phyloP scores from a whole-genome alignment of 2,888 invertebrate genomes.

The Steinernema scapterisci region DNA sequence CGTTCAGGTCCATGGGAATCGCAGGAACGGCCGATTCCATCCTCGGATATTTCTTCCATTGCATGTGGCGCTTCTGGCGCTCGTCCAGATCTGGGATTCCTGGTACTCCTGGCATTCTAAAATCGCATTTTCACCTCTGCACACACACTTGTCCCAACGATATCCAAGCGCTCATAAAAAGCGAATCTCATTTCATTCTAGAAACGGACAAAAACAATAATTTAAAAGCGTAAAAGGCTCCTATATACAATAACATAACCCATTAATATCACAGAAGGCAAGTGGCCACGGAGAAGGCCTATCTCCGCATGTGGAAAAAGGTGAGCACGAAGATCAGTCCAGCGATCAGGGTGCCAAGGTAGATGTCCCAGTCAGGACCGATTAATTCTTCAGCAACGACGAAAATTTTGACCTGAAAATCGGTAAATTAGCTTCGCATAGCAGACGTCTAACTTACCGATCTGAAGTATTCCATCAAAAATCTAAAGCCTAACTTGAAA shows the following conservation, averaged over 20 bases:
- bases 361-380: constrained; percentile 11
- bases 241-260: constrained; percentile 17
- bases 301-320: constrained; percentile 24
- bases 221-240: not conserved
- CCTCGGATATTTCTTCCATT: constrained; percentile 26
- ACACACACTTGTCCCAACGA: not conserved
- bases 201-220: not conserved
- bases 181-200: constrained; percentile 19
- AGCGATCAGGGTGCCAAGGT: not conserved
- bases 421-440: not conserved
- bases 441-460: constrained; percentile 9
- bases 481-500: constrained; percentile 80
- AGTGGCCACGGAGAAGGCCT: not conserved
- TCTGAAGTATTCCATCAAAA: constrained; percentile 71
- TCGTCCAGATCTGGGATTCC: not conserved
- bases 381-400: constrained; percentile 15
- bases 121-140: not conserved
- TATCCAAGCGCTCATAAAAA: not conserved
- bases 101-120: not conserved
- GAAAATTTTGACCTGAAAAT: not conserved
- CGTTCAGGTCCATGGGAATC: constrained; percentile 53
- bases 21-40: constrained; percentile 49
- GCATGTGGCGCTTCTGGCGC: constrained; percentile 13
- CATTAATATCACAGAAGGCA: constrained; percentile 29
- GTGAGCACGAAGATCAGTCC: not conserved